Conservation (phyloP, 2,888 invertebrate genomes). For the Orchestes rusci region DNA sequence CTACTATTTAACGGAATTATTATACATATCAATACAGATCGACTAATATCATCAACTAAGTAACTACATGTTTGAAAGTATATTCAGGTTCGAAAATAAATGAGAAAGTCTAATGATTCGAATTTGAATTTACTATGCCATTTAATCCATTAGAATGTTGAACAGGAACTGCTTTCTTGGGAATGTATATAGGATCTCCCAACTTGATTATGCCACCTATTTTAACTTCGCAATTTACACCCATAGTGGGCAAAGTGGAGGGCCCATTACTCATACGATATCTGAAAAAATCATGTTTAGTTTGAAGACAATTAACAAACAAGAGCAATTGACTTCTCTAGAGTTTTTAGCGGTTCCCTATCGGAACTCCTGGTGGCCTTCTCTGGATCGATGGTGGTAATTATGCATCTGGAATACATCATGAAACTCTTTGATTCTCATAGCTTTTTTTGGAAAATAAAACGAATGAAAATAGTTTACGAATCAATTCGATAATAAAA, state of each 20-base stretch:
- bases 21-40: slow-evolving; percentile 1
- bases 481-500: no score
- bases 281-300: slow-evolving; percentile 35
- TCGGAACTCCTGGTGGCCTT: slow-evolving; percentile 42
- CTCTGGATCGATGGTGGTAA: slow-evolving; percentile 45
- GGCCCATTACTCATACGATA: slow-evolving; percentile 44
- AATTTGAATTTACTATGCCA: no score
- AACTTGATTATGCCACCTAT: slow-evolving; percentile 43
- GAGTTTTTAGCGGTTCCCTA: slow-evolving; percentile 48
- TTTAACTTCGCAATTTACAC: slow-evolving; percentile 47
- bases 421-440: no score
- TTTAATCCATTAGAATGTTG: no score
- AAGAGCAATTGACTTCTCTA: slow-evolving; percentile 44
- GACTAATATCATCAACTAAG: not conserved
- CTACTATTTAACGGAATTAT: not conserved
- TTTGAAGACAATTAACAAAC: not conserved
- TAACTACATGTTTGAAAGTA: no score
- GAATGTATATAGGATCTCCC: slow-evolving; percentile 48
- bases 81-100: no score
- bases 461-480: no score
- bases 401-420: slow-evolving; percentile 43
- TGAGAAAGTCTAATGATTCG: no score
- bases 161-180: slow-evolving; percentile 26
- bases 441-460: no score
- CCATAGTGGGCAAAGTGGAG: slow-evolving; percentile 43